Conservation (phyloP, 2,113 vertebrate species). For the Mesoclemmys tuberculata region DNA sequence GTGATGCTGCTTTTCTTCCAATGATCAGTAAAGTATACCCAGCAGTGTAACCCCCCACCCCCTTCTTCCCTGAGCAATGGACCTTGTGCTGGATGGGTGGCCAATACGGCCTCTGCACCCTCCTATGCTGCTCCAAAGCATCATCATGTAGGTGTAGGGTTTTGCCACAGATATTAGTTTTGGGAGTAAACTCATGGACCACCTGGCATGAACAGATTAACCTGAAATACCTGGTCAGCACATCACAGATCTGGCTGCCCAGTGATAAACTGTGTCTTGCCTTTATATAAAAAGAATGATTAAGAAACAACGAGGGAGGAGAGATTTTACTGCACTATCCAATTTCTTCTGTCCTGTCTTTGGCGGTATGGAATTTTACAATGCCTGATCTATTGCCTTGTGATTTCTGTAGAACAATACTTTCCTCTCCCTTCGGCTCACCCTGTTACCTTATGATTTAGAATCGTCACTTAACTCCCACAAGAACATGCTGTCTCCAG, state of each 20-base stretch:
- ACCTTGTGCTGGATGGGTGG: rapidly evolving
- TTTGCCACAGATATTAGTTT: not conserved
- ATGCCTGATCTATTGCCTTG: not conserved
- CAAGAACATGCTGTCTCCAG: not conserved
- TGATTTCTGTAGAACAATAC: not conserved
- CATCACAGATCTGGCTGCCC: not conserved
- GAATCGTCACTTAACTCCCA: not conserved
- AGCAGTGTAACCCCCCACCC: not conserved
- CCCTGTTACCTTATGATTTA: not conserved
- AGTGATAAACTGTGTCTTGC: not conserved
- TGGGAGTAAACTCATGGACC: not conserved
- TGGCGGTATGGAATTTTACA: not conserved
- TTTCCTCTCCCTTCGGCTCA: not conserved
- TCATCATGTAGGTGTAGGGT: not conserved
- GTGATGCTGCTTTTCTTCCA: not conserved
- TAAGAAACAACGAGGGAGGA: not conserved
- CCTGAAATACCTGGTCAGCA: not conserved
- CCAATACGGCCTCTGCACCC: not conserved
- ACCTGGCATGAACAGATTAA: not conserved
- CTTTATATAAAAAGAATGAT: not conserved
- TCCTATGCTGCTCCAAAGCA: not conserved
- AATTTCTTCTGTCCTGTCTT: not conserved
- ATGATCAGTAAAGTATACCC: not conserved
- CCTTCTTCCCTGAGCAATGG: not conserved
- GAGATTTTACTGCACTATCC: not conserved